phyloP scores from a whole-genome alignment of 2,888 invertebrate species.

The Polymixis lichenea region DNA sequence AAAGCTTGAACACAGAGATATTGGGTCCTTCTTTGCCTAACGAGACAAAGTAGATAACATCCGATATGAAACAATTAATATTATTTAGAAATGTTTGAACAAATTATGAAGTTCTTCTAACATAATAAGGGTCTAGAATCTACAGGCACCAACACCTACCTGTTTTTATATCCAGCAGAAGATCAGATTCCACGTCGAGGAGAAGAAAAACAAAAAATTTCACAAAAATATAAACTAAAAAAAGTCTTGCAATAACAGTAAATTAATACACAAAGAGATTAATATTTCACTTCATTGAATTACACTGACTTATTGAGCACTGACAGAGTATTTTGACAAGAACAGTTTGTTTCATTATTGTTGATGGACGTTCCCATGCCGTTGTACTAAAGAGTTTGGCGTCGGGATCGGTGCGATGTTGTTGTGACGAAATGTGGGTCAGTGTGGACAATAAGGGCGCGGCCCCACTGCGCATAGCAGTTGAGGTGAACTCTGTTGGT shows the following conservation, averaged over 20 bases:
- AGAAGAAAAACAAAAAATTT: slow-evolving; percentile 23
- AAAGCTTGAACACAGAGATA: no score
- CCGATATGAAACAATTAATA: neutral
- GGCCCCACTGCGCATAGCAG: slow-evolving; percentile 29
- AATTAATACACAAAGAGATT: slow-evolving; percentile 40
- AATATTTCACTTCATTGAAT: slow-evolving; percentile 37
- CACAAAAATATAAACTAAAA: slow-evolving; percentile 29
- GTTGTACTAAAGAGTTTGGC: slow-evolving; percentile 47
- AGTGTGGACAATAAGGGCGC: slow-evolving; percentile 35
- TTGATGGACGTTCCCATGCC: slow-evolving; percentile 15
- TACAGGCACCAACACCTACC: slow-evolving; percentile 28
- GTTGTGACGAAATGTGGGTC: slow-evolving; percentile 45
- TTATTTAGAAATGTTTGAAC: neutral
- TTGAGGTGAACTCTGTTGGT: slow-evolving; percentile 20
- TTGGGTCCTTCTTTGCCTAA: neutral
- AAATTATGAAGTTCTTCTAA: neutral
- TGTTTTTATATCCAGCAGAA: slow-evolving; percentile 11
- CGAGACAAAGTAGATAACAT: neutral
- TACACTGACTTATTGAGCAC: slow-evolving; percentile 18
- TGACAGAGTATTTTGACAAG: slow-evolving; percentile 48
- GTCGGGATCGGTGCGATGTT: slow-evolving; percentile 23
- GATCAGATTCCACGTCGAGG: slow-evolving; percentile 4
- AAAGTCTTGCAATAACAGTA: slow-evolving; percentile 27
- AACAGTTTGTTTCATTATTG: slow-evolving; percentile 47
- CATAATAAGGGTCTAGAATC: neutral